These are phyloP conservation scores for Mesitornis unicolor DNA, from an alignment of 2,113 vertebrate species.

Conservation along the genomic window DNA sequence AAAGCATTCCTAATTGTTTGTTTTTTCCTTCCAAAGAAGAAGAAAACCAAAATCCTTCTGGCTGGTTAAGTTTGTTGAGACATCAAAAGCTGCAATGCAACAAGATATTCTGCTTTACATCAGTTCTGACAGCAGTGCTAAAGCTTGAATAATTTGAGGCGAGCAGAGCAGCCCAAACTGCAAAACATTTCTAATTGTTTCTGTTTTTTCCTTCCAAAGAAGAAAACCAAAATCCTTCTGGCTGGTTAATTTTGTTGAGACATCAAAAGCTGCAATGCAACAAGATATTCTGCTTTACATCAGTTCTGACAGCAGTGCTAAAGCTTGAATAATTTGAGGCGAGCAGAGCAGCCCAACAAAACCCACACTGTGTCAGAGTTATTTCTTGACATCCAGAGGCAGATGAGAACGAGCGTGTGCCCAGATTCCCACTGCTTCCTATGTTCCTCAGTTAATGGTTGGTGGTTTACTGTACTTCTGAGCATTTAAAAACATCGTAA, in stretches of 20 bases:
- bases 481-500: not conserved
- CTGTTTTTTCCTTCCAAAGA: not conserved
- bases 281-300: not conserved
- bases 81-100: not conserved
- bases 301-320: not conserved
- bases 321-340: slow-evolving; percentile 8
- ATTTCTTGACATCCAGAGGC: not conserved
- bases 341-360: not conserved
- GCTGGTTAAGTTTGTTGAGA: not conserved
- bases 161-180: not conserved
- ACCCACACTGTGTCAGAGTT: not conserved
- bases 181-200: not conserved
- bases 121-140: not conserved
- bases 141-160: slow-evolving; percentile 8
- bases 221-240: not conserved
- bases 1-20: not conserved
- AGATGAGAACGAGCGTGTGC: not conserved
- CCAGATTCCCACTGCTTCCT: not conserved
- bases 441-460: not conserved
- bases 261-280: not conserved
- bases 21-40: not conserved
- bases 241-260: not conserved
- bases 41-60: not conserved
- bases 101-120: not conserved
- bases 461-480: not conserved